Conservation (phyloP, 2,888 invertebrate genomes). For the Chrysina gloriosa region DNA sequence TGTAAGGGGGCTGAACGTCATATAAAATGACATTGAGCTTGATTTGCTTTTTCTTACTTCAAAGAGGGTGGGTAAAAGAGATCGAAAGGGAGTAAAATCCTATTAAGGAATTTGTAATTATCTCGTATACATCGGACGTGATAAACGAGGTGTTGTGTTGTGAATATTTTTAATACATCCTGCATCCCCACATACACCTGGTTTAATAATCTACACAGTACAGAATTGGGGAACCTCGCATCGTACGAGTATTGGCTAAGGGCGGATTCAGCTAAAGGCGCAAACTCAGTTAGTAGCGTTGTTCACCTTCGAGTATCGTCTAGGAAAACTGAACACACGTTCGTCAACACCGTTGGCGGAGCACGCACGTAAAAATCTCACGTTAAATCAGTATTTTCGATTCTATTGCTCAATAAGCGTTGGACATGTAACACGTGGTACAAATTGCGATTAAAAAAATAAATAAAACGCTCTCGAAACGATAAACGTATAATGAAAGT, state of each 20-base stretch:
- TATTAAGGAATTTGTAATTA: too few species aligned
- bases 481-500: constrained; percentile 26
- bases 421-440: constrained; percentile 32
- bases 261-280: constrained; percentile 34
- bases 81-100: too few species aligned
- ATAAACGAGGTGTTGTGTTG: too few species aligned
- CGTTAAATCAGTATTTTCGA: constrained; percentile 20
- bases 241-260: constrained; percentile 24
- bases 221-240: constrained; percentile 3
- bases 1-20: too few species aligned
- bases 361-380: not conserved
- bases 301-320: constrained; percentile 21
- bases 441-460: not conserved
- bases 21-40: too few species aligned
- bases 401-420: constrained; percentile 23
- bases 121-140: too few species aligned
- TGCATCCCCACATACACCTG: not conserved
- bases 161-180: not conserved
- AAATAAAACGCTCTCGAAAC: not conserved
- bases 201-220: constrained; percentile 1
- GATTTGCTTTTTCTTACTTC: too few species aligned
- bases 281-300: constrained; percentile 20
- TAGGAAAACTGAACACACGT: constrained; percentile 31
- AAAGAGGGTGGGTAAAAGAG: too few species aligned
- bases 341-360: not conserved